These are phyloP conservation scores for Montipora capitata DNA, from an alignment of 92 coral and sea anemone species.

Conservation along the genomic window DNA sequence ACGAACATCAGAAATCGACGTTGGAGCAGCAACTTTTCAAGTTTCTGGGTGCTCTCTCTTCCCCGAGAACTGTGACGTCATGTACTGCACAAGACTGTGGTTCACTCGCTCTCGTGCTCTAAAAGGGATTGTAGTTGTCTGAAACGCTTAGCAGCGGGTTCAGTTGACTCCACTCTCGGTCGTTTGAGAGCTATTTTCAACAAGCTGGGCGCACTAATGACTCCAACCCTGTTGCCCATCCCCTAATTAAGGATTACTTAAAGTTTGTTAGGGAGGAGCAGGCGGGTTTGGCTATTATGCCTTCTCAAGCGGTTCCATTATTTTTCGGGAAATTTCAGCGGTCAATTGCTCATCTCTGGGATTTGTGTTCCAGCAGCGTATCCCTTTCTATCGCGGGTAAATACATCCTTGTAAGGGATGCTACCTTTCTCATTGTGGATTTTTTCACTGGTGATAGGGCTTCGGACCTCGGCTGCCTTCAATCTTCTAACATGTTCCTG, in stretches of 20 bases:
- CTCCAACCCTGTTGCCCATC: slow-evolving; percentile 55
- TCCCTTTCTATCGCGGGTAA: slow-evolving; percentile 20
- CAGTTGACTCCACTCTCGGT: slow-evolving; percentile 27
- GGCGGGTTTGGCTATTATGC: slow-evolving; percentile 29
- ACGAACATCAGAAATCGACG: slow-evolving; percentile 55
- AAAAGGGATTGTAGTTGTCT: slow-evolving; percentile 18
- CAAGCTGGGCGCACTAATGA: slow-evolving; percentile 53
- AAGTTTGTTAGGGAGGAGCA: slow-evolving; percentile 40
- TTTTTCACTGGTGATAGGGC: slow-evolving; percentile 67
- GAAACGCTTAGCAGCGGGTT: slow-evolving; percentile 22
- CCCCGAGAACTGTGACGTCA: slow-evolving; percentile 33
- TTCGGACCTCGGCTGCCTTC: slow-evolving; percentile 13
- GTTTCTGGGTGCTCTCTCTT: slow-evolving; percentile 34
- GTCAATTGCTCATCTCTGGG: slow-evolving; percentile 25
- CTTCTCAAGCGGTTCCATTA: slow-evolving; percentile 54
- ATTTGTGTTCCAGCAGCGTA: background rate
- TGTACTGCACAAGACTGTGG: slow-evolving; percentile 54
- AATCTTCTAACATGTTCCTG: slow-evolving; percentile 15
- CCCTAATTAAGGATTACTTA: slow-evolving; percentile 44
- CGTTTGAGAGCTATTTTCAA: slow-evolving; percentile 66
- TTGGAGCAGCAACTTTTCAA: slow-evolving; percentile 34
- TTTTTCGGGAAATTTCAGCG: slow-evolving; percentile 43
- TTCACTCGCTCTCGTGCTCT: too few species aligned
- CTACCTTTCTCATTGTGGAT: slow-evolving; percentile 1
- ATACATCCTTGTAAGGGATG: slow-evolving; percentile 58